Evolutionary conservation across 2,113 vertebrate genomes (phyloP), one percentile per base, ranked within the genome.

Genomic region (Albula glossodonta): DNA sequence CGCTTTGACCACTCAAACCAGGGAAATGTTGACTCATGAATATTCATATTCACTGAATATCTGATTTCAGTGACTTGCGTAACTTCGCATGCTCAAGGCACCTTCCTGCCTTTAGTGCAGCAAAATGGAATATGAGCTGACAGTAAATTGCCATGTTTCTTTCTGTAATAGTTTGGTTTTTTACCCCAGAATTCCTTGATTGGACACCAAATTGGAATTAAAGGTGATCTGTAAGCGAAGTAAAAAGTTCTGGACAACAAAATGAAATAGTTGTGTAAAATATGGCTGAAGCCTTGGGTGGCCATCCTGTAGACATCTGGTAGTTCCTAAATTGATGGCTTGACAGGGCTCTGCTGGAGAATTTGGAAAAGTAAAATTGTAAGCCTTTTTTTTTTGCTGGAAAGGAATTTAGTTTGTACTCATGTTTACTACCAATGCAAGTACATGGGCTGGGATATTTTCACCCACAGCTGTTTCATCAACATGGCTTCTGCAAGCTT

Each of bases 361-460:
- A 74, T 74, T 74, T 31, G 70, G 70, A 31, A 31, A 31, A 74
- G 31, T 41, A 41, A 12, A 56, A 41, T 41, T 41, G 31, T 41
- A 41, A 41, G 31, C 31, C 1, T 41, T 41, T 41, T 41, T 74
- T n/a, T 31, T 74, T 5, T 2, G 22, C 6, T 74, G n/a, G 10
- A 74, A 74, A 74, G 4, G 70, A 31, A 74, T 74, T 74, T 74
- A 74, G 70, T 74, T 74, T 74, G 70, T 74, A 74, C n/a, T 74
- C 9, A 31, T 74, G 70, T 74, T 74, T 74, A 31, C 70, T 74
- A 74, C 70, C 31, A 74, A 74, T 31, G 70, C 70, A 74, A 31
- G 22, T 74, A 74, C 70, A 31, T 31, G n/a, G n/a, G 70, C 2
- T 74, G 70, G 70, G n/a, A 74, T 74, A n/a, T 31, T 8, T 74